A percentile compares a stretch with the other conserved stretches of the same genome.
phyloP scores from a whole-genome alignment of 1,140 invertebrate species.

The Wasmannia auropunctata region DNA sequence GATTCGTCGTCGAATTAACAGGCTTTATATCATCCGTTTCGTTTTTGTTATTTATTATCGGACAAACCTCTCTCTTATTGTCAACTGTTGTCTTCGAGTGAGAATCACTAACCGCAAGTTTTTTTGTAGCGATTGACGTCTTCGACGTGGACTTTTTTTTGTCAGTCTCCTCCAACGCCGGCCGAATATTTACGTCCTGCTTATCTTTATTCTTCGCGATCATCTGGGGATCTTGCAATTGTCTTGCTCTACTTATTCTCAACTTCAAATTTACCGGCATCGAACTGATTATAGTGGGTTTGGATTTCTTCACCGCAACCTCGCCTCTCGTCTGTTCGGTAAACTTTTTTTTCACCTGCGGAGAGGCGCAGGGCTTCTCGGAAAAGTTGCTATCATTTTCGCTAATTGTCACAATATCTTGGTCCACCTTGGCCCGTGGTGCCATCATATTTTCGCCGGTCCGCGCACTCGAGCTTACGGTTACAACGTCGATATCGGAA shows the following conservation, averaged over 20 bases:
- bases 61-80: background rate
- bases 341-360: background rate
- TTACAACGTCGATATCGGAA: background rate
- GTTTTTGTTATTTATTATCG: background rate
- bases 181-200: background rate
- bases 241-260: background rate
- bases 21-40: background rate
- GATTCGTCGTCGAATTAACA: background rate
- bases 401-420: background rate
- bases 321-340: background rate
- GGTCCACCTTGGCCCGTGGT: background rate
- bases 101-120: background rate
- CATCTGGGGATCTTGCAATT: background rate
- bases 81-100: background rate
- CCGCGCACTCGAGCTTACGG: background rate
- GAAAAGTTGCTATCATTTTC: background rate
- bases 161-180: background rate
- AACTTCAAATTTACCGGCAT: constrained; percentile 17
- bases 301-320: background rate
- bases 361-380: background rate
- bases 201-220: background rate
- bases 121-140: background rate
- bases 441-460: background rate
- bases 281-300: constrained; percentile 45
- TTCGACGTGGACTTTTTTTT: background rate